phyloP scores from a whole-genome alignment of 2,888 invertebrate genomes.

The Melanostoma mellinum region DNA sequence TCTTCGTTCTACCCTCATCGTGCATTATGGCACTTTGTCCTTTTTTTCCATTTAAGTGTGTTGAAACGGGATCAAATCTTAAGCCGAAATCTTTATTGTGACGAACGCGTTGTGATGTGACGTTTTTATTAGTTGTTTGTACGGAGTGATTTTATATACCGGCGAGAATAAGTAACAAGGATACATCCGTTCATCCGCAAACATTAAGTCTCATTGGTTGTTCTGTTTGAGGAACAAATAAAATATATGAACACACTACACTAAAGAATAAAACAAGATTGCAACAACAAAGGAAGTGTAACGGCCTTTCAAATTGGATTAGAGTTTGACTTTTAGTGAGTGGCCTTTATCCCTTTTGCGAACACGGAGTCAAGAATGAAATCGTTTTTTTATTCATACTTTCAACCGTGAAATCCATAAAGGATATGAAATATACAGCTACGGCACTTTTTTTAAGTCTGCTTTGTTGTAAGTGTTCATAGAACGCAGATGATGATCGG shows the following conservation, averaged over 20 bases:
- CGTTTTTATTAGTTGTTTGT: constrained; percentile 80
- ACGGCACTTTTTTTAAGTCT: constrained; percentile 67
- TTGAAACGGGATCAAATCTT: constrained; percentile 75
- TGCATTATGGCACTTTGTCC: constrained; percentile 64
- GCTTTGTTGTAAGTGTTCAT: not conserved
- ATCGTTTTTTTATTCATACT: constrained; percentile 64
- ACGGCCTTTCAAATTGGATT: constrained; percentile 79
- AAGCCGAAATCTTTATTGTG: constrained; percentile 74
- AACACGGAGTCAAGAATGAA: constrained; percentile 47
- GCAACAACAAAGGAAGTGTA: constrained; percentile 54
- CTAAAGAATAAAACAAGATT: constrained; percentile 20
- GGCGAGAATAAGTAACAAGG: constrained; percentile 66
- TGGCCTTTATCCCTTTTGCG: constrained; percentile 66
- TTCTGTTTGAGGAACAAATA: constrained; percentile 22
- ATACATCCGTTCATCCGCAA: constrained; percentile 69
- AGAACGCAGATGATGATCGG: constrained; percentile 46
- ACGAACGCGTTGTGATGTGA: constrained; percentile 78
- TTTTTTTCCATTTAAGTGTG: constrained; percentile 60
- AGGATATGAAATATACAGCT: constrained; percentile 63
- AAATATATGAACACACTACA: not conserved
- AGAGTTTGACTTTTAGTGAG: constrained; percentile 75
- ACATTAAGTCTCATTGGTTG: constrained; percentile 68
- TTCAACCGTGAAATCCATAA: constrained; percentile 69
- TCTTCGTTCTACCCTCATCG: constrained; percentile 50
- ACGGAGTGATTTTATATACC: constrained; percentile 71